phyloP scores from a whole-genome alignment of 2,888 invertebrate species.

The Spodoptera picta region DNA sequence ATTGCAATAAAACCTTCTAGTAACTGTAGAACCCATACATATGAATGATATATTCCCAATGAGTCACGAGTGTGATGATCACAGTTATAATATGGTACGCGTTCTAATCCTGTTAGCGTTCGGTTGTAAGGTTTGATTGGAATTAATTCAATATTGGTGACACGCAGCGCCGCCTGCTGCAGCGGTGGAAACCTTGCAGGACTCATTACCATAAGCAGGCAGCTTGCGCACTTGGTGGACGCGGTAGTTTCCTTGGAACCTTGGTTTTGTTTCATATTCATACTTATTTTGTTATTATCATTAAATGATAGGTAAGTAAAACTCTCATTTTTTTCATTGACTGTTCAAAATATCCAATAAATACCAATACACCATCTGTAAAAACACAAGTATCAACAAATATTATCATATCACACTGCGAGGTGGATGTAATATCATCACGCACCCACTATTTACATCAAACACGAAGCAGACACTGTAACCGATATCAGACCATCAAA shows the following conservation, averaged over 20 bases:
- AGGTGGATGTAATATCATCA: conserved; percentile 27
- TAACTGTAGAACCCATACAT: conserved; percentile 29
- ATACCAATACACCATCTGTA: conserved; percentile 6
- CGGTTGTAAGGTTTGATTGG: conserved; percentile 48
- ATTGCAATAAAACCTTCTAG: no score
- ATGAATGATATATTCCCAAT: conserved; percentile 3
- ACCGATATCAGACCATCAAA: conserved; percentile 47
- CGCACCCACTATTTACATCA: conserved; percentile 48
- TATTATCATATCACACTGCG: conserved; percentile 22
- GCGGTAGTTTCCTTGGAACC: neutral
- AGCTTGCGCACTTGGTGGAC: conserved; percentile 9
- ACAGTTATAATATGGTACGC: conserved; percentile 32
- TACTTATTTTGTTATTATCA: neutral
- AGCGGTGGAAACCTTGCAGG: conserved; percentile 39
- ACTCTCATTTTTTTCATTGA: no score
- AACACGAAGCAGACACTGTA: conserved; percentile 30
- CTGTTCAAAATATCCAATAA: no score
- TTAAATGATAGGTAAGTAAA: no score
- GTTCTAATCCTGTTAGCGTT: conserved; percentile 47
- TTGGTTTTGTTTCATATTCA: no score
- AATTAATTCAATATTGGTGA: conserved; percentile 54
- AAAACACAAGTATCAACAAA: conserved; percentile 8
- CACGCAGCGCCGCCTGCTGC: conserved; percentile 31
- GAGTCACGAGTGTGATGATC: conserved; percentile 29
- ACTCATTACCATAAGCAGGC: conserved; percentile 47